A percentile compares a stretch with the other conserved stretches of the same genome.
phyloP scores from a whole-genome alignment of 2,113 vertebrate genomes.

The Carollia perspicillata region DNA sequence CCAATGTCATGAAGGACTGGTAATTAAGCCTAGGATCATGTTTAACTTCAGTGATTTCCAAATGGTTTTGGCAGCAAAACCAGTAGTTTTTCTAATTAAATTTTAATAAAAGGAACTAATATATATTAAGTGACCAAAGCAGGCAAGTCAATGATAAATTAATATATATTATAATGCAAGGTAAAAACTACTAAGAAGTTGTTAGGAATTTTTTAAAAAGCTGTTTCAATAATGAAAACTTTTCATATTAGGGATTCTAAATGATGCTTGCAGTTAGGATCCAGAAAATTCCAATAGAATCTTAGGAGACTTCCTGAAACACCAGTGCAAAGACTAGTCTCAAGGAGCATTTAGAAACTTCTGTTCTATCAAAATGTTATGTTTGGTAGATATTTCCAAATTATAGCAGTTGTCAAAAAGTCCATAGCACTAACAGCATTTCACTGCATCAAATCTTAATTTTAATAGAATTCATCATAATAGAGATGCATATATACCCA shows the following conservation, averaged over 20 bases:
- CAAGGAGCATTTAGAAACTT: slow-evolving; percentile 4
- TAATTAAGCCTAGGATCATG: not conserved
- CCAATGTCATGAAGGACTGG: not conserved
- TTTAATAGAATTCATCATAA: not conserved
- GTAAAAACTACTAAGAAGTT: not conserved
- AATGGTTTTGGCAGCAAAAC: not conserved
- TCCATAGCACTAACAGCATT: not conserved
- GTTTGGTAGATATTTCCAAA: slow-evolving; percentile 22
- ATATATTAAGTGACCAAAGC: not conserved
- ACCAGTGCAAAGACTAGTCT: not conserved
- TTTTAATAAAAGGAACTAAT: not conserved
- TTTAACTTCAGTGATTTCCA: not conserved
- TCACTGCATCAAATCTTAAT: not conserved
- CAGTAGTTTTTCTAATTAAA: not conserved
- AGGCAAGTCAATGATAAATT: not conserved
- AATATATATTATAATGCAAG: not conserved
- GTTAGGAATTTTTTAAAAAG: not conserved
- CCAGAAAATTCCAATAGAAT: not conserved
- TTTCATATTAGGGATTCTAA: not conserved
- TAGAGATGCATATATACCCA: not conserved
- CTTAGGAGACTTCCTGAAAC: not conserved
- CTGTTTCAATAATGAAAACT: not conserved
- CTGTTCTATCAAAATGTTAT: not conserved
- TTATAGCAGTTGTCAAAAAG: not conserved
- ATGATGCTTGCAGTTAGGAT: not conserved